Conservation (phyloP, 2,113 vertebrate genomes). For the Pelecanus crispus region DNA sequence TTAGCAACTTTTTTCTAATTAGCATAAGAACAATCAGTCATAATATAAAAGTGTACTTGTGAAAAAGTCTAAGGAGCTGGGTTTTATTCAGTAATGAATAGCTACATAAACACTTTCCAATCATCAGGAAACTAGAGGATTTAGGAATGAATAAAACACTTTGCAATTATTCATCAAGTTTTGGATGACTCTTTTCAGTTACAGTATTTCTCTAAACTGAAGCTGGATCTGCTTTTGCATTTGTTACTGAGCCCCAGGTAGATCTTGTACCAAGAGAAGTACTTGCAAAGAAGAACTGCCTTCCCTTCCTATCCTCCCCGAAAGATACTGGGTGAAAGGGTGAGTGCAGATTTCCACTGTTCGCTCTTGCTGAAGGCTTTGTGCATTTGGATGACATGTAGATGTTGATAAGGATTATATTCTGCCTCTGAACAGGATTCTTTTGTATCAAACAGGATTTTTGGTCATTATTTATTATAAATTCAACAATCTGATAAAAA, state of each 20-base stretch:
- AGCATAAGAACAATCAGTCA: background rate
- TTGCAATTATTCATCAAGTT: background rate
- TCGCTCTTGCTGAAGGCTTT: background rate
- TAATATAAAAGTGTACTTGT: background rate
- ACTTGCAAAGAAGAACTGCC: background rate
- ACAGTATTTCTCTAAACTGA: background rate
- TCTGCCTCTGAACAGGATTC: background rate
- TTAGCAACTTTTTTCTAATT: background rate
- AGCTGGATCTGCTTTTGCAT: background rate
- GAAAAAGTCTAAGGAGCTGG: background rate
- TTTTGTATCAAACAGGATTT: background rate
- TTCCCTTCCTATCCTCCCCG: background rate
- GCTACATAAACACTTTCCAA: background rate
- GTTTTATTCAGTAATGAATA: background rate
- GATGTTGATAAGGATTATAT: background rate
- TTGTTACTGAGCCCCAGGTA: background rate
- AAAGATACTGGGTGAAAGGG: background rate
- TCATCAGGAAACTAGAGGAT: background rate
- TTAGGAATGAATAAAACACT: background rate
- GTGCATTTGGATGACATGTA: background rate
- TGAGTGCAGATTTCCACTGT: background rate
- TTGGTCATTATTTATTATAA: background rate
- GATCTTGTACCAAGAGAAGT: background rate
- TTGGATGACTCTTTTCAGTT: background rate
- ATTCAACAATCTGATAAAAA: background rate